phyloP scores from a whole-genome alignment of 2,113 vertebrate species.

The Leiothrix lutea region DNA sequence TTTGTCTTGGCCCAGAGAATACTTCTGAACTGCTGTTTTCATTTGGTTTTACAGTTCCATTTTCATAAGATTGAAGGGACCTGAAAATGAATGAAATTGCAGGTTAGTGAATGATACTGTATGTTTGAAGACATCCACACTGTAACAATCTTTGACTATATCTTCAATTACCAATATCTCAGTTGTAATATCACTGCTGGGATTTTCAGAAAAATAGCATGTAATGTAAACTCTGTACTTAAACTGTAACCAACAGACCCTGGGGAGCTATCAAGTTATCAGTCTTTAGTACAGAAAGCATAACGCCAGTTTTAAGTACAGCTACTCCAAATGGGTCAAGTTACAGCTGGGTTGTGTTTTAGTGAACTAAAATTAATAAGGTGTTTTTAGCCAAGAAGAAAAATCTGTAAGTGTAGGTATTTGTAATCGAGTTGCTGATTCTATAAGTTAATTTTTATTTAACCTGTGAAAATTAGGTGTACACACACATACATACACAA shows the following conservation, averaged over 20 bases:
- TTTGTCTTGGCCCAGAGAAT: neutral
- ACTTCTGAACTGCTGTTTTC: neutral
- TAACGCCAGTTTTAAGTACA: slow-evolving; percentile 56
- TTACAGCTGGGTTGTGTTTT: slow-evolving; percentile 65
- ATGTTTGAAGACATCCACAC: neutral
- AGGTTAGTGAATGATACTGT: neutral
- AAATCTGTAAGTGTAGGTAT: neutral
- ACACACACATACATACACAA: neutral
- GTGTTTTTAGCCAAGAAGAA: slow-evolving; percentile 41
- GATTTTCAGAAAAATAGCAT: slow-evolving; percentile 66
- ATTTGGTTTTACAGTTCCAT: neutral
- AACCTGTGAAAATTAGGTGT: neutral
- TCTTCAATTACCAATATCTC: slow-evolving; percentile 48
- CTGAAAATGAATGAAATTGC: neutral
- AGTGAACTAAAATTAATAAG: slow-evolving; percentile 53
- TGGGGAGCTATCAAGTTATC: slow-evolving; percentile 75
- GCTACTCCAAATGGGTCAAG: slow-evolving; percentile 66
- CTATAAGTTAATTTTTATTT: neutral
- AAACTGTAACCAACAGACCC: slow-evolving; percentile 64
- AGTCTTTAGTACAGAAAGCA: slow-evolving; percentile 73
- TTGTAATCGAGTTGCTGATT: slow-evolving; percentile 15
- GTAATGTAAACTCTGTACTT: slow-evolving; percentile 65
- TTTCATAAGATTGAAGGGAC: neutral
- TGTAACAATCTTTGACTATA: neutral
- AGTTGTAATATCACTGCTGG: slow-evolving; percentile 40